Evolutionary conservation across 2,797 vertebrate genomes (phyloP), one percentile per base, ranked within the genome.

Genomic region (Australoheros facetus): DNA sequence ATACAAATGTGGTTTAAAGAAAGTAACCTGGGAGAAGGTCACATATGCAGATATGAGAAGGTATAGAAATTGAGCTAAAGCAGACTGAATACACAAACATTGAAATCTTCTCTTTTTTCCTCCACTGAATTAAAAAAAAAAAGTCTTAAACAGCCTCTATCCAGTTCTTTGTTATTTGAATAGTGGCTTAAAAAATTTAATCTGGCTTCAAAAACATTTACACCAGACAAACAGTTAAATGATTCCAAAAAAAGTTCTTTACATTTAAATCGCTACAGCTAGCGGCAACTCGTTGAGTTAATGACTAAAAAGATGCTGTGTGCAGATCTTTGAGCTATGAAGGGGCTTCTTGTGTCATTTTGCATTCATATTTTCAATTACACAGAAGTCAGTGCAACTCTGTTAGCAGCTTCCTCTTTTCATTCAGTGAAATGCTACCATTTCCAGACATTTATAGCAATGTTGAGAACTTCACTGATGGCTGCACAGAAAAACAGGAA

Each of bases 121-220:
- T 79, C 5, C 5, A 51, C 37, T 11, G 37, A 37, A 37, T 48
- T 48, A 19, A 51, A 51, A 17, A 26, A 78, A 58, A n/a, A 57
- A 1, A 60, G 59, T 77, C 42, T 23, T 73, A 77, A 77, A 73
- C 45, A 79, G 34, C 23, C 30, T 51, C 81, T 23, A 70, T n/a
- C 57, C 53, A 39, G 71, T 64, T 78, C 57, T 64, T 79, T 75
- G 80, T 73, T 69, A 75, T 88, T 76, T 78, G 42, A 89, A 75
- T 69, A 11, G 30, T 74, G 26, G 17, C 59, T 76, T 81, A 39
- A 71, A 79, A 79, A 80, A 83, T 79, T 75, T 26, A 75, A 80
- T 88, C 87, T 90, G 85, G 72, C 73, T 88, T 91, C 32, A 85
- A 56, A 88, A 86, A 90, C 83, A 87, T 82, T 75, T 77, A 86